Evolutionary conservation across 2,113 vertebrate species (phyloP), one percentile per base, ranked within the genome.

Genomic region (Clupea harengus): DNA sequence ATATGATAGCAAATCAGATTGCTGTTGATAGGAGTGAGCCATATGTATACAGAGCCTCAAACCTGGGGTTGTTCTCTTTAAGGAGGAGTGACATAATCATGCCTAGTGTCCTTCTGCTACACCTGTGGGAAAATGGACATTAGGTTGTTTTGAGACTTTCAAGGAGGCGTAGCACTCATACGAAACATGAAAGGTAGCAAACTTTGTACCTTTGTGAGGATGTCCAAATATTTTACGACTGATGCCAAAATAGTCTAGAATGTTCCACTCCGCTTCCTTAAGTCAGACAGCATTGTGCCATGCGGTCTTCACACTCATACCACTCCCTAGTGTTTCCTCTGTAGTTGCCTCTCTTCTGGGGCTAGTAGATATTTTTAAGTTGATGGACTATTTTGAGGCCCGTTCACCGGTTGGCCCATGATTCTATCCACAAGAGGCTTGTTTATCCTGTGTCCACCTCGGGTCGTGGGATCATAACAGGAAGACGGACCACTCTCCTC

Each of bases 401-500:
- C 28, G 20, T 46, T 20, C 46, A 67, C 50, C 46, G 39, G 44
- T 50, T 86, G 83, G 83, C 85, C 85, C 47, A 80, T 64, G 67
- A 84, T 85, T 84, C 81, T 32, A 67, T 84, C 25, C 39, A 78
- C 50, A 80, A 84, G 52, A n/a, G 57, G 22, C 52, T 88, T 67
- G 85, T 86, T 83, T 81, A 45, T 83, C 17, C 67, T 86, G 80
- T 86, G 82, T 89, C 85, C 72, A 88, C 47, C 81, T 45, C 50
- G 10, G 45, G 84, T 45, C 54, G 60, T 81, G 82, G 81, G 49
- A 39, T 60, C 75, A 91, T 91, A 93, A 93, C 92, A 94, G 93
- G 93, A 93, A 94, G 82, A 54, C 90, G 85, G 88, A 86, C 54
- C 75, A 64, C 49, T 52, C 88, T 87, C 88, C 81, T 86, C 46